These are phyloP conservation scores for Ptychochromis oligacanthus DNA, from an alignment of 2,113 vertebrate genomes.

Conservation along the genomic window DNA sequence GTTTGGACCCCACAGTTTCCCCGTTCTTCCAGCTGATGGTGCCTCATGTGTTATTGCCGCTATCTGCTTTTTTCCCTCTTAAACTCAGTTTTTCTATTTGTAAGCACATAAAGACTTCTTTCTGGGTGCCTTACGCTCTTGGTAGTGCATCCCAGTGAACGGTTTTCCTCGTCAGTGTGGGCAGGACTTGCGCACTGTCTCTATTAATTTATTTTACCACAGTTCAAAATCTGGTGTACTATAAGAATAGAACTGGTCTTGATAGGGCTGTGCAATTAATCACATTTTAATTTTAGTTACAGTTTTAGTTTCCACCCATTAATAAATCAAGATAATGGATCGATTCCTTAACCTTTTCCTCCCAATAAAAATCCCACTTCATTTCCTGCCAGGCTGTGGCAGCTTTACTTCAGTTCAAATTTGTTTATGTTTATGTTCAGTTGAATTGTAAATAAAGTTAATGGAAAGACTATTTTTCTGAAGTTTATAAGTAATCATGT, in stretches of 20 bases:
- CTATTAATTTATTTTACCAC: fast-evolving
- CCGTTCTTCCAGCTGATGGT: fast-evolving
- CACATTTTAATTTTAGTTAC: background rate
- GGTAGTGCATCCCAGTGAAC: fast-evolving
- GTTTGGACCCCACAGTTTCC: no score
- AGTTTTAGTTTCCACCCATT: background rate
- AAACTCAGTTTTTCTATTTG: background rate
- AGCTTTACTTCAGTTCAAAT: background rate
- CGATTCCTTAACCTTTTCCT: fast-evolving
- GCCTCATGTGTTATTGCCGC: background rate
- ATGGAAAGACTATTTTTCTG: background rate
- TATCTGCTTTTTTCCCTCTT: fast-evolving
- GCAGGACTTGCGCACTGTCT: background rate
- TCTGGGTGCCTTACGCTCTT: background rate
- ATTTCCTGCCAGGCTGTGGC: background rate
- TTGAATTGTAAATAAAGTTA: background rate
- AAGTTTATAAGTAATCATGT: background rate
- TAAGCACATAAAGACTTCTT: background rate
- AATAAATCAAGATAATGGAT: background rate
- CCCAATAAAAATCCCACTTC: background rate
- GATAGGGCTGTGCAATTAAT: background rate
- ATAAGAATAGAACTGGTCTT: background rate
- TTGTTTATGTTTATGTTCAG: background rate
- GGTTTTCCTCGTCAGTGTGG: background rate
- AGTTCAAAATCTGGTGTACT: background rate